Conservation (phyloP, 1,140 invertebrate genomes). For the Pogonus chalceus region DNA sequence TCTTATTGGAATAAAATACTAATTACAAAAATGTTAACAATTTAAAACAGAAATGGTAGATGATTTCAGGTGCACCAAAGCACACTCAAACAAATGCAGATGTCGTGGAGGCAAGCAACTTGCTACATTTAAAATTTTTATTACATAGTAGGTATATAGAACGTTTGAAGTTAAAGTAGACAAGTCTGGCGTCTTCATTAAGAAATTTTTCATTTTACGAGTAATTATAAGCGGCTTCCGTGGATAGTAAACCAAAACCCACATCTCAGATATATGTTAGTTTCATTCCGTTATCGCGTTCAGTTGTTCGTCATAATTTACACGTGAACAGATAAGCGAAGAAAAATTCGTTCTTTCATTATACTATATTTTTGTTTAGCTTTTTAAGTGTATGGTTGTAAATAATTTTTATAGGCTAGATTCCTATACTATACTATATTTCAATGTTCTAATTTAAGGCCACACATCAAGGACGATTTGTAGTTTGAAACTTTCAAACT, state of each 20-base stretch:
- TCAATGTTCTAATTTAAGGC: not conserved
- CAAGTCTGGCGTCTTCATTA: not conserved
- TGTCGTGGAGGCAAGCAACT: no score
- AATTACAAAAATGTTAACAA: no score
- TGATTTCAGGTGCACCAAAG: no score
- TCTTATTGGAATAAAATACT: no score
- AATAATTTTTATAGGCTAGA: not conserved
- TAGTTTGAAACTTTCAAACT: no score
- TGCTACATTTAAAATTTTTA: no score
- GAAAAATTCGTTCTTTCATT: not conserved
- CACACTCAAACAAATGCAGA: no score
- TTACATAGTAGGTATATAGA: no score
- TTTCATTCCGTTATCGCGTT: not conserved
- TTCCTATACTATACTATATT: not conserved
- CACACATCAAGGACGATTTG: not conserved
- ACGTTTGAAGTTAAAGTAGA: no score
- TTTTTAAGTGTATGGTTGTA: not conserved
- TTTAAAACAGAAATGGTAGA: no score
- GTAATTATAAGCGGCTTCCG: not conserved
- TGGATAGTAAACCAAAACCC: not conserved
- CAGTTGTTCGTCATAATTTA: not conserved
- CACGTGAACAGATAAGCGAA: not conserved
- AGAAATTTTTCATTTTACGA: not conserved
- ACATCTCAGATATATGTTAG: not conserved
- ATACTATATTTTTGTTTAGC: not conserved